phyloP scores from a whole-genome alignment of 2,888 invertebrate species.

The Heliconius cydno region DNA sequence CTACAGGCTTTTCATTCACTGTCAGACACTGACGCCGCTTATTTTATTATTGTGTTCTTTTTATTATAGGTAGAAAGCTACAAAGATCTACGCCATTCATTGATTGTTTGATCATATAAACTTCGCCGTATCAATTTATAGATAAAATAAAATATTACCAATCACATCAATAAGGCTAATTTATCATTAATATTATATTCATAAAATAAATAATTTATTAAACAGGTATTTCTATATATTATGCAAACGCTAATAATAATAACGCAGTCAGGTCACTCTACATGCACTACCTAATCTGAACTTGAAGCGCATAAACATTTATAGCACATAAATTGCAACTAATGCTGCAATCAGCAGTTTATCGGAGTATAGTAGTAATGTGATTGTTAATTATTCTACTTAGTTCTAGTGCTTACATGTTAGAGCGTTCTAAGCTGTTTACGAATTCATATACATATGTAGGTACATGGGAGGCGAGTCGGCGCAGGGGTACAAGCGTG shows the following conservation, averaged over 20 bases:
- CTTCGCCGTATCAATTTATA: background rate
- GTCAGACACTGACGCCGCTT: background rate
- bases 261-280: slow-evolving; percentile 25
- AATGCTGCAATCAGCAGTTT: slow-evolving; percentile 44
- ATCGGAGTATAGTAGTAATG: slow-evolving; percentile 40
- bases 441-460: background rate
- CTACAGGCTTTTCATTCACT: background rate
- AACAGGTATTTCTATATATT: slow-evolving; percentile 12
- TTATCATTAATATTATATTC: too few relatives aligned
- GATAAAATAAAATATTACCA: too few relatives aligned
- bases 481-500: too few relatives aligned
- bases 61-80: background rate
- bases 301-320: slow-evolving; percentile 45
- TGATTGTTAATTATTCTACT: slow-evolving; percentile 42
- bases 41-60: background rate
- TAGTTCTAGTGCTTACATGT: slow-evolving; percentile 25
- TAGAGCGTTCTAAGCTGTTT: slow-evolving; percentile 8
- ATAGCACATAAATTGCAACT: slow-evolving; percentile 45
- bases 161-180: too few relatives aligned
- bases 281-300: slow-evolving; percentile 38
- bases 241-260: slow-evolving; percentile 29
- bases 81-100: background rate
- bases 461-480: background rate
- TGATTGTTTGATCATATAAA: background rate
- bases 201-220: background rate